Evolutionary conservation across 2,888 invertebrate genomes (phyloP).

Genomic region (Andrena flavipes): DNA sequence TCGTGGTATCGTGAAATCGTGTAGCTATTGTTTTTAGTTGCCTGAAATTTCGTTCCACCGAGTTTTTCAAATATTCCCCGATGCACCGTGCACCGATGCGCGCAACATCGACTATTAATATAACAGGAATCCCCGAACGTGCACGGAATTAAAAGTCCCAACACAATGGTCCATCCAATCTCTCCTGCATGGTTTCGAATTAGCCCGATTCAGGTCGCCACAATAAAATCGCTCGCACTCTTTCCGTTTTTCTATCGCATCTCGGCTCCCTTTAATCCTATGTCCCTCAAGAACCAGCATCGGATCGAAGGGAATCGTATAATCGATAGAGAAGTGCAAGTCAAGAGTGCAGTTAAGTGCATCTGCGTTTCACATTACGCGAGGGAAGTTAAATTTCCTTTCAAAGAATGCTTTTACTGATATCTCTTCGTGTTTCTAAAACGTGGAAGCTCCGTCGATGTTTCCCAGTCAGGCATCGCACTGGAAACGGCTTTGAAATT

Average conservation of each 20-base stretch:
- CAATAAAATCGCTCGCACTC: not conserved
- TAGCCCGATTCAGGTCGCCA: slow-evolving; percentile 26
- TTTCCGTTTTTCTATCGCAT: not conserved
- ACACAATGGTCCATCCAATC: slow-evolving; percentile 3
- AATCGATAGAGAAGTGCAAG: slow-evolving; percentile 2
- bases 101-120: slow-evolving; percentile 42
- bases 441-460: not conserved
- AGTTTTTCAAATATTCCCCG: slow-evolving; percentile 35
- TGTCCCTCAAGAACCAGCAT: not conserved
- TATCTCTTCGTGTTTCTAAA: not conserved
- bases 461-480: not conserved
- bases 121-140: slow-evolving; percentile 34
- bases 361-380: not conserved
- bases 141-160: slow-evolving; percentile 44
- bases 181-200: not conserved
- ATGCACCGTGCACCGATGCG: not conserved
- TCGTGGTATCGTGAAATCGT: not conserved
- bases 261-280: not conserved
- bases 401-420: not conserved
- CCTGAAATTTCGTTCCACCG: slow-evolving; percentile 12
- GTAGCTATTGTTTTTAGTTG: not conserved
- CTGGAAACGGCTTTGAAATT: not conserved
- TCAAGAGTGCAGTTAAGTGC: slow-evolving; percentile 9
- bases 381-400: not conserved
- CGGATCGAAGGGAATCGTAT: not conserved